phyloP scores from a whole-genome alignment of 1,140 invertebrate species.

The Tribolium castaneum region DNA sequence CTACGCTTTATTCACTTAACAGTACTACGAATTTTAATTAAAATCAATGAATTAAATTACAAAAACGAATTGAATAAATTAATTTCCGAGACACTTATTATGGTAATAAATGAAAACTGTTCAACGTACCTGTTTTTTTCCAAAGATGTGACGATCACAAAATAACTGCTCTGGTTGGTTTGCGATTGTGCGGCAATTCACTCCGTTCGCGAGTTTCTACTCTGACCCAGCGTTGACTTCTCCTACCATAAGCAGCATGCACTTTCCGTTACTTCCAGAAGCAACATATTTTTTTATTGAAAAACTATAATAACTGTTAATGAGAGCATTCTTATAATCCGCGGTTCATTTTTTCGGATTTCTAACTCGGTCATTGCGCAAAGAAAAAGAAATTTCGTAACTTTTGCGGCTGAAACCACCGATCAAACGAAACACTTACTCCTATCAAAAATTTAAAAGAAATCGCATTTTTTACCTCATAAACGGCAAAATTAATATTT shows the following conservation, averaged over 20 bases:
- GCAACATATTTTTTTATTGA: neutral
- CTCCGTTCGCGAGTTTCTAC: constrained; percentile 14
- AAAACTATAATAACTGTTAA: constrained; percentile 4
- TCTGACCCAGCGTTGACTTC: constrained; percentile 20
- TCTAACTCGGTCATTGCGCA: constrained; percentile 5
- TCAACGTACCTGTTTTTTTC: neutral
- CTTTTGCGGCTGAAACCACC: neutral
- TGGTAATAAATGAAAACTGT: neutral
- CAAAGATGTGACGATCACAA: neutral
- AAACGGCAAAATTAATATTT: no score
- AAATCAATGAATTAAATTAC: neutral
- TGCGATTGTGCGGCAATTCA: neutral
- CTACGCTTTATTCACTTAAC: neutral
- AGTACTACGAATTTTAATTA: neutral
- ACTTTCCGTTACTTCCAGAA: constrained; percentile 30
- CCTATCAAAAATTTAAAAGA: no score
- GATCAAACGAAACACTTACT: neutral
- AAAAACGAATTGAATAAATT: neutral
- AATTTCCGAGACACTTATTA: neutral
- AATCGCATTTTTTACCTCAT: no score
- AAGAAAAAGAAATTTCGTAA: constrained; percentile 15
- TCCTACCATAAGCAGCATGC: constrained; percentile 20
- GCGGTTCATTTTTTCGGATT: neutral
- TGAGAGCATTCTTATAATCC: neutral
- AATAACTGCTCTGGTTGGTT: constrained; percentile 4